A percentile compares a stretch with the other conserved stretches of the same genome.
These are phyloP conservation scores for Heliconius melpomene DNA, from an alignment of 1,140 invertebrate genomes.

Conservation along the genomic window DNA sequence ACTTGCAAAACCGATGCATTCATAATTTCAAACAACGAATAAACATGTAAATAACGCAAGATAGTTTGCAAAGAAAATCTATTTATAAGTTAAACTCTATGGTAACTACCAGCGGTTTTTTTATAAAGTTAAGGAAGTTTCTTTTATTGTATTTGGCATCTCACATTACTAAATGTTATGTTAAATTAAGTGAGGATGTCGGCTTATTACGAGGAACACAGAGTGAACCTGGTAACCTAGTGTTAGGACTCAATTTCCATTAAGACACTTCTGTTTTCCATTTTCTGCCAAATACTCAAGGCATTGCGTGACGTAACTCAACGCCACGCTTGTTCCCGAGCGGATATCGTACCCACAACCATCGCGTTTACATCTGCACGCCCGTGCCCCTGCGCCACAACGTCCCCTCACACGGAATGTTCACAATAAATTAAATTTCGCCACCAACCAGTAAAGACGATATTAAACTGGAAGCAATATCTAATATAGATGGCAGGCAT, in stretches of 20 bases:
- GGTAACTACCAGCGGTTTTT: background rate
- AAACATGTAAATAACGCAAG: constrained; percentile 20
- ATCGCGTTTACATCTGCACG: too few species aligned
- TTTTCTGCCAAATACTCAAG: too few species aligned
- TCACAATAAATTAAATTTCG: constrained; percentile 23
- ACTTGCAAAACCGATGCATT: constrained; percentile 8
- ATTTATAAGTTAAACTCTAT: background rate
- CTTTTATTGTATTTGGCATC: background rate
- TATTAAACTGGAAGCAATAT: constrained; percentile 45
- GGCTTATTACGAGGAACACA: background rate
- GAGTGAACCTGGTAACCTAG: too few species aligned
- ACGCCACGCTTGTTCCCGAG: too few species aligned
- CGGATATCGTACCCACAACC: too few species aligned
- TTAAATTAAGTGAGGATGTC: background rate
- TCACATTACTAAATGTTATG: background rate
- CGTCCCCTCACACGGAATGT: constrained; percentile 1
- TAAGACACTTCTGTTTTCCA: too few species aligned
- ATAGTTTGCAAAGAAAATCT: background rate
- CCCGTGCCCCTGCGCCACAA: too few species aligned
- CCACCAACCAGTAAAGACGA: constrained; percentile 32
- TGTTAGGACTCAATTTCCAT: too few species aligned
- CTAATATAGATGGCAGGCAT: constrained; percentile 66
- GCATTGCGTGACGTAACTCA: too few species aligned
- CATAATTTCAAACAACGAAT: constrained; percentile 28
- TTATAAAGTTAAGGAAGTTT: background rate